These are phyloP conservation scores for Steinernema khuongi DNA, from an alignment of 1,140 invertebrate genomes.

Conservation along the genomic window DNA sequence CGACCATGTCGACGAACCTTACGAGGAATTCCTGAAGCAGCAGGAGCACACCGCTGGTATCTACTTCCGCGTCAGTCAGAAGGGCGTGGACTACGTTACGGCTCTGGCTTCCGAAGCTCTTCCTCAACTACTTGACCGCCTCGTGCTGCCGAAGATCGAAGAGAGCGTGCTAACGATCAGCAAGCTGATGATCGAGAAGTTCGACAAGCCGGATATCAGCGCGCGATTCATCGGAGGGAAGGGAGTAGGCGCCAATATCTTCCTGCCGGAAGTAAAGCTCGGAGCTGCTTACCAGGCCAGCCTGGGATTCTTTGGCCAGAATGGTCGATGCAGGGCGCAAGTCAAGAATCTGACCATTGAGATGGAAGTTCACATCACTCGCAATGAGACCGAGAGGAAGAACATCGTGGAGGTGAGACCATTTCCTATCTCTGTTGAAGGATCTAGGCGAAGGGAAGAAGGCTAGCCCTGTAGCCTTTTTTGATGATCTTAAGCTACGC, in stretches of 20 bases:
- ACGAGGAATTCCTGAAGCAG: background rate
- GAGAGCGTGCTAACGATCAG: background rate
- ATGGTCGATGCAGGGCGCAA: background rate
- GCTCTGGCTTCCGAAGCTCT: background rate
- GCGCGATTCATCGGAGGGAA: background rate
- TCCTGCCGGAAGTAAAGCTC: background rate
- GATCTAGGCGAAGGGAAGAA: no score
- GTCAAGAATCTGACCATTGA: conserved; percentile 11
- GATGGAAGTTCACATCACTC: background rate
- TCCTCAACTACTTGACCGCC: background rate
- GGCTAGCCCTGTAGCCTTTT: no score
- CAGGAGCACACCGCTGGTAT: conserved; percentile 11
- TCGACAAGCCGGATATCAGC: background rate
- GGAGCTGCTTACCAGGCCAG: background rate
- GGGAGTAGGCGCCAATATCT: background rate
- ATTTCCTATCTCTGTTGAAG: no score
- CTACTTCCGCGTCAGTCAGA: conserved; percentile 5
- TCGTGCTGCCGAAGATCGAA: conserved; percentile 1
- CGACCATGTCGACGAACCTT: background rate
- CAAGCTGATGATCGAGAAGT: conserved; percentile 10
- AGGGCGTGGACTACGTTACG: conserved; percentile 3
- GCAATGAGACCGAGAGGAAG: background rate
- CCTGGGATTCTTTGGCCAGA: conserved; percentile 1
- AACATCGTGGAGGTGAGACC: background rate
- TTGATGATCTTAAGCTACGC: no score